Base-by-base conservation (phyloP, 2,113 vertebrate genomes). In the Rhabdornis inornatus region DNA sequence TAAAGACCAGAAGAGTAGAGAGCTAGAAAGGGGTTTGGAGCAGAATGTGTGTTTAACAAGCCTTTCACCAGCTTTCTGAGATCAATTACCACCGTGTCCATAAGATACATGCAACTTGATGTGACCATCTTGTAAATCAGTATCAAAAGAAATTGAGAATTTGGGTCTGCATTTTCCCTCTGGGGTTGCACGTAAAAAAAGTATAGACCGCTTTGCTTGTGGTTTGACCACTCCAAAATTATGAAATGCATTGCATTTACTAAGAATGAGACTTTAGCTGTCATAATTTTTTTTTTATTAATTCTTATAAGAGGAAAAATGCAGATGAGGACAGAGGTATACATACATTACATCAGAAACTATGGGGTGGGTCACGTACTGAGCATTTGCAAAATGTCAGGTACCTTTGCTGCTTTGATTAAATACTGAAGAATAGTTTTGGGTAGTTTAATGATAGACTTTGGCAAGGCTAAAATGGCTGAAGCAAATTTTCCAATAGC, bases 371-470 rank as follows among this genome's bases (percentile, higher is more conserved):
- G 81, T 92, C 82, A 97, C 95, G 94, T 49, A 93, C 83, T 95
- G 97, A 86, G 96, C 70, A 86, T 82, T 97, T 83, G 90, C 90
- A 95, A 96, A 97, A 97, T 83, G 40, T 85, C 90, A 97, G 98
- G 98, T 99, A 99, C 99, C 99, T 99, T 99, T 97, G 98, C 98
- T 98, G 99, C 99, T 98, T 98, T 99, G 97, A 99, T 98, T 98
- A 99, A 98, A 98, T 99, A 99, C 95, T 99, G 99, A 97, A 99
- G 99, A 95, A 99, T 98, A 98, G 99, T 99, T 99, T 99, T 99
- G 97, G 99, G 99, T 96, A 99, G 99, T 98, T 99, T 99, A 98
- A 99, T 98, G 98, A 99, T 94, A 98, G 99, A 99, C 98, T 98
- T 99, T 98, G 99, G 99, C 98, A 99, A 99, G 98, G 99, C 99